Conservation (phyloP, 2,888 invertebrate species). For the Bembecia ichneumoniformis region DNA sequence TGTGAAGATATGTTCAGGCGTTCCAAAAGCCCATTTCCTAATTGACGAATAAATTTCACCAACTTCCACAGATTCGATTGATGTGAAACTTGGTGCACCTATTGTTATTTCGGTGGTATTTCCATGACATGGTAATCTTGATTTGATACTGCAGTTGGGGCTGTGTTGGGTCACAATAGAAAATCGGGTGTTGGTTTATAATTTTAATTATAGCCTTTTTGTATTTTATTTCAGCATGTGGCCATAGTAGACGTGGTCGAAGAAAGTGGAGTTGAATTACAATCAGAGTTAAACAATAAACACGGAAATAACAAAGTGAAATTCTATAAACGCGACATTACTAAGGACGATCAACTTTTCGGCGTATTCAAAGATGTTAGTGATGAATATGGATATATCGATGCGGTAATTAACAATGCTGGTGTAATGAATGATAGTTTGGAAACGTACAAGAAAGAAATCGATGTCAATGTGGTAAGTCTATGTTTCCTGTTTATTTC, state of each 20-base stretch:
- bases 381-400: slow-evolving; percentile 5
- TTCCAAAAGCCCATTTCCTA: no score
- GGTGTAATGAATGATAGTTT: slow-evolving; percentile 9
- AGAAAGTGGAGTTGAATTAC: slow-evolving; percentile 2
- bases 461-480: slow-evolving; percentile 10
- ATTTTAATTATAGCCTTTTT: no score
- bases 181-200: no score
- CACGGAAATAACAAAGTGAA: slow-evolving; percentile 4
- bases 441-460: slow-evolving; percentile 7
- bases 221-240: slow-evolving; percentile 3
- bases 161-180: no score
- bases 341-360: slow-evolving; percentile 6
- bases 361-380: slow-evolving; percentile 4
- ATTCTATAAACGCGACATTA: slow-evolving; percentile 9
- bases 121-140: no score
- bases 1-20: no score
- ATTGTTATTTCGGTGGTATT: no score
- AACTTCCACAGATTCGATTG: no score
- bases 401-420: slow-evolving; percentile 10
- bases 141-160: no score
- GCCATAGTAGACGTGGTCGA: slow-evolving; percentile 8
- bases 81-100: no score
- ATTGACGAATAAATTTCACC: no score
- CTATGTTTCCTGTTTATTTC: no score
- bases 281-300: slow-evolving; percentile 5